A percentile compares a stretch with the other conserved stretches of the same genome.
These are phyloP conservation scores for Microctonus brassicae DNA, from an alignment of 2,888 invertebrate species.

Conservation along the genomic window DNA sequence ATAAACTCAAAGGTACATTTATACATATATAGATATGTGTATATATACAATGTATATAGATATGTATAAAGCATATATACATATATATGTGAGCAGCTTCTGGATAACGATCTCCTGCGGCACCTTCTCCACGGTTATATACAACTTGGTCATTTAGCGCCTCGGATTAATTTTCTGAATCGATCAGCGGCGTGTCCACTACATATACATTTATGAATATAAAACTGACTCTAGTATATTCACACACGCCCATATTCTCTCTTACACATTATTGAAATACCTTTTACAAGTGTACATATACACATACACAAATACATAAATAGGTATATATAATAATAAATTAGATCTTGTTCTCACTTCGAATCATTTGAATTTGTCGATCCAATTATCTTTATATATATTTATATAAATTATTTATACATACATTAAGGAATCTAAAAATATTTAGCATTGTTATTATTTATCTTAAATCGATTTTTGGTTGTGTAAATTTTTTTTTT, in stretches of 20 bases:
- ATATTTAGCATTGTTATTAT: no score
- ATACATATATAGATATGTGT: no score
- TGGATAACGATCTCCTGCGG: slow-evolving; percentile 46
- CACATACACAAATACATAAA: no score
- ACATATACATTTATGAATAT: slow-evolving; percentile 27
- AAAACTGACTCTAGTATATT: no score
- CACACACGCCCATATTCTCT: slow-evolving; percentile 10
- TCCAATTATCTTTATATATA: slow-evolving; percentile 12
- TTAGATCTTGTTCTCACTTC: no score
- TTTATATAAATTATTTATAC: no score
- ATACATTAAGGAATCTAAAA: no score
- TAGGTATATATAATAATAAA: no score
- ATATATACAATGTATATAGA: slow-evolving; percentile 3
- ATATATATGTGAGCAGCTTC: slow-evolving; percentile 32
- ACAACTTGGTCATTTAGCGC: slow-evolving; percentile 30
- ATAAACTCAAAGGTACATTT: no score
- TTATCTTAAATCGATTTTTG: no score
- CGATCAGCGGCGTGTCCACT: slow-evolving; percentile 26
- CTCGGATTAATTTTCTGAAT: slow-evolving; percentile 31
- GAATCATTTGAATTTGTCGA: slow-evolving; percentile 16
- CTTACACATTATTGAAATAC: not conserved
- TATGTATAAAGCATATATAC: not conserved
- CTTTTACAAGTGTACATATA: not conserved
- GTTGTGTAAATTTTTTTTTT: no score
- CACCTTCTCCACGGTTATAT: slow-evolving; percentile 39